Percentiles rank a stretch among this genome's conserved stretches.
Evolutionary conservation across 2,888 invertebrate species (phyloP).

Genomic region (Podotricha telesiphe): DNA sequence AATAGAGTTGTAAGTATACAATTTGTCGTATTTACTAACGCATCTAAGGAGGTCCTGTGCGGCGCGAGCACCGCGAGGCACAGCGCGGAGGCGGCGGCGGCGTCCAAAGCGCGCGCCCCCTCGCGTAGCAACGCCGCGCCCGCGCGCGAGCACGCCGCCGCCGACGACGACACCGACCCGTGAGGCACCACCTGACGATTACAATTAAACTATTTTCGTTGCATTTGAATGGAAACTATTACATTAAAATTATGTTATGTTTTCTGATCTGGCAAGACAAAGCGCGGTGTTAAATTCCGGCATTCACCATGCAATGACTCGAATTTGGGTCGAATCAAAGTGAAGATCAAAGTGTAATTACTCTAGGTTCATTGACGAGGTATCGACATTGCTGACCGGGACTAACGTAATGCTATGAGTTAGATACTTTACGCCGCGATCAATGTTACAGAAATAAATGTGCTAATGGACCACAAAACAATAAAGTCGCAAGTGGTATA

Average conservation of each 20-base stretch:
- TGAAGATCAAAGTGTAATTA: not conserved
- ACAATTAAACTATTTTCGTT: no score
- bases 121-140: conserved; percentile 87
- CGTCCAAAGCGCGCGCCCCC: conserved; percentile 90
- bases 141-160: conserved; percentile 87
- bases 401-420: no score
- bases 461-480: conserved; percentile 22
- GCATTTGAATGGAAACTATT: no score
- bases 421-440: not conserved
- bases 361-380: no score
- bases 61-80: conserved; percentile 89
- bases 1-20: no score
- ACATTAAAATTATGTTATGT: no score
- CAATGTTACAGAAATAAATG: conserved; percentile 21
- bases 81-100: conserved; percentile 88
- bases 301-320: no score
- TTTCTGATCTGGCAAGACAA: no score
- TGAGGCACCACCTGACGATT: conserved; percentile 85
- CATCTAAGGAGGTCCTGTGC: conserved; percentile 89
- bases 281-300: no score
- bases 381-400: no score
- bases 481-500: conserved; percentile 17
- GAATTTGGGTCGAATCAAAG: no score
- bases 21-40: conserved; percentile 77
- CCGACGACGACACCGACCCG: conserved; percentile 90